Evolutionary conservation across 2,113 vertebrate genomes (phyloP), one percentile per base, ranked within the genome.

Genomic region (Erpornis zantholeuca): DNA sequence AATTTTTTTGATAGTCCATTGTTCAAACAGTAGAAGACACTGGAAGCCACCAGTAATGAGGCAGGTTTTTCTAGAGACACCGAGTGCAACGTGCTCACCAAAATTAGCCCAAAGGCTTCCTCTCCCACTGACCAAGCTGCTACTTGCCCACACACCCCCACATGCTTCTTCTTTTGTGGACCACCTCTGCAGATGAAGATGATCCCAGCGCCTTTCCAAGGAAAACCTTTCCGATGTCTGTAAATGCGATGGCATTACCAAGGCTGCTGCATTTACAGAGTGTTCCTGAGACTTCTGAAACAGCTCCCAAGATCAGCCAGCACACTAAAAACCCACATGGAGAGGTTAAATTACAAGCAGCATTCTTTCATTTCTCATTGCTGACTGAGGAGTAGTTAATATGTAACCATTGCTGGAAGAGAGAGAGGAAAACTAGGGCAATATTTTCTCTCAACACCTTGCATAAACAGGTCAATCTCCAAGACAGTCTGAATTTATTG

Each of bases 401-500:
- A 65, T 57, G 21, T 66, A 95, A 93, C 88, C 4, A 3, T 11
- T 80, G 28, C 36, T 87, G 36, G 40, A 87, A 94, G 40, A 87
- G 65, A 53, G 11, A 79, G 44, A 63, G 24, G 29, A 75, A 91
- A 92, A 82, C 42, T 65, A 3, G 0, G 25, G 79, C 59, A 77
- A 63, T 93, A 90, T 88, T 92, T 92, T 72, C 59, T 90, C 61
- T 82, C 36, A 60, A 15, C 71, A 76, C 36, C 78, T 78, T 94
- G 65, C 79, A 83, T 87, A 95, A 94, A 87, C 75, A 93, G n/a
- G 71, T 92, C 92, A 83, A 15, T 82, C 79, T 94, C 70, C 40
- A 86, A 82, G 82, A 82, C 54, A 82, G 57, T 57, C 49, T 88
- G 72, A 70, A 93, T 90, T 88, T 92, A 90, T 92, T 52, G 64